phyloP scores from a whole-genome alignment of 2,888 invertebrate species.

The Resseliella maxima region DNA sequence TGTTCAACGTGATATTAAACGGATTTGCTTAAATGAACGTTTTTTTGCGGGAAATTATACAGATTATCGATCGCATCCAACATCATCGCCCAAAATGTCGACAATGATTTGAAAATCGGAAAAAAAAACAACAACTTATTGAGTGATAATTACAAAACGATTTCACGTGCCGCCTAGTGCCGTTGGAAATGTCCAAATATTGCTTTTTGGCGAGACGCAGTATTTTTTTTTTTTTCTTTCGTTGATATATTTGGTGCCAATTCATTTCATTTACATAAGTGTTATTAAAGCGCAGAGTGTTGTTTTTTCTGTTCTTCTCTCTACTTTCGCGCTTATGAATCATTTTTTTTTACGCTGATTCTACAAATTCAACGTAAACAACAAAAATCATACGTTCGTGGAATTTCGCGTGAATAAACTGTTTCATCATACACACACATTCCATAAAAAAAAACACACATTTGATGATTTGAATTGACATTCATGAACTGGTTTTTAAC shows the following conservation, averaged over 20 bases:
- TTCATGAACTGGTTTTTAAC: not conserved
- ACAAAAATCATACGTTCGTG: too few relatives aligned
- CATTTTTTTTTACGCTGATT: not conserved
- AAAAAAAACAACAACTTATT: too few relatives aligned
- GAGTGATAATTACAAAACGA: not conserved
- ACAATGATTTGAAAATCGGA: not conserved
- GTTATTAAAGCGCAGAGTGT: not conserved
- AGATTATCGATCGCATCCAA: conserved; percentile 4
- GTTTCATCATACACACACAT: not conserved
- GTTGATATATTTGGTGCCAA: not conserved
- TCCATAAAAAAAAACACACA: too few relatives aligned
- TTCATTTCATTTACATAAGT: not conserved
- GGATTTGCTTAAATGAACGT: not conserved
- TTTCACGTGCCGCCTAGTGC: not conserved
- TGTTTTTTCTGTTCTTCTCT: too few relatives aligned
- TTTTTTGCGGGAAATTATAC: conserved; percentile 8
- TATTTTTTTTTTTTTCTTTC: not conserved
- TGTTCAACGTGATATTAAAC: not conserved
- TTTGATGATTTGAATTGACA: not conserved
- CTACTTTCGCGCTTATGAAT: not conserved
- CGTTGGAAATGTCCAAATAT: too few relatives aligned
- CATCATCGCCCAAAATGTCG: not conserved
- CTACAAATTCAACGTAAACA: not conserved
- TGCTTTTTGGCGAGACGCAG: too few relatives aligned
- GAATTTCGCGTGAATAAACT: too few relatives aligned